Conservation (phyloP, 2,113 vertebrate genomes). For the Cryptotis parvus region DNA sequence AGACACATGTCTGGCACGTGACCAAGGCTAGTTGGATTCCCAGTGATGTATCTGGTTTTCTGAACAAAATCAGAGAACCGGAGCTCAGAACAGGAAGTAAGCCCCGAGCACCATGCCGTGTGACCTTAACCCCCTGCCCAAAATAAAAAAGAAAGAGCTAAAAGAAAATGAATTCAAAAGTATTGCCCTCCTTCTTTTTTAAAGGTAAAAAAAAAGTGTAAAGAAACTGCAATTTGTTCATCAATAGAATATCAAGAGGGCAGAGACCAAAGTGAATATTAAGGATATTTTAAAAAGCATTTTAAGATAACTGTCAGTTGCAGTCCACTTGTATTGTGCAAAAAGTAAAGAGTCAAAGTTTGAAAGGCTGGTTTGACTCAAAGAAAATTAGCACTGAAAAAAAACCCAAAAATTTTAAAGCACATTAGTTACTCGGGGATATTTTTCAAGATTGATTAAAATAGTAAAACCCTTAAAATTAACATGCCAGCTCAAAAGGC, state of each 20-base stretch:
- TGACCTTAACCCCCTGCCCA: too few relatives aligned
- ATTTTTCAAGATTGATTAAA: constrained; percentile 3
- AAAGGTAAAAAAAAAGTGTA: background rate
- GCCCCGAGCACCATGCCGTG: too few relatives aligned
- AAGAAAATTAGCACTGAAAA: background rate
- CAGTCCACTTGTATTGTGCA: background rate
- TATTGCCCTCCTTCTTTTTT: background rate
- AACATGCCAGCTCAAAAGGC: too few relatives aligned
- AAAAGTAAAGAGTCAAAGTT: background rate
- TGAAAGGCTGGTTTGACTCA: background rate
- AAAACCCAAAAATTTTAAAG: constrained; percentile 2
- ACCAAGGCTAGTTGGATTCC: too few relatives aligned
- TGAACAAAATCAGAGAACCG: too few relatives aligned
- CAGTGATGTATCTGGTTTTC: too few relatives aligned
- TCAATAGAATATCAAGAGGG: background rate
- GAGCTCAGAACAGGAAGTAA: too few relatives aligned
- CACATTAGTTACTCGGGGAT: background rate
- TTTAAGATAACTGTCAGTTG: background rate
- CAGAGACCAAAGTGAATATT: background rate
- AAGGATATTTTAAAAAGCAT: background rate
- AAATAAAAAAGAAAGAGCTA: too few relatives aligned
- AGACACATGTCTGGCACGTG: too few relatives aligned
- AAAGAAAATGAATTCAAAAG: background rate
- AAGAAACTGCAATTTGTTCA: constrained; percentile 4
- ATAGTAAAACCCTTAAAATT: background rate